Conservation (phyloP, 2,797 vertebrate species). For the Peromyscus attwateri region DNA sequence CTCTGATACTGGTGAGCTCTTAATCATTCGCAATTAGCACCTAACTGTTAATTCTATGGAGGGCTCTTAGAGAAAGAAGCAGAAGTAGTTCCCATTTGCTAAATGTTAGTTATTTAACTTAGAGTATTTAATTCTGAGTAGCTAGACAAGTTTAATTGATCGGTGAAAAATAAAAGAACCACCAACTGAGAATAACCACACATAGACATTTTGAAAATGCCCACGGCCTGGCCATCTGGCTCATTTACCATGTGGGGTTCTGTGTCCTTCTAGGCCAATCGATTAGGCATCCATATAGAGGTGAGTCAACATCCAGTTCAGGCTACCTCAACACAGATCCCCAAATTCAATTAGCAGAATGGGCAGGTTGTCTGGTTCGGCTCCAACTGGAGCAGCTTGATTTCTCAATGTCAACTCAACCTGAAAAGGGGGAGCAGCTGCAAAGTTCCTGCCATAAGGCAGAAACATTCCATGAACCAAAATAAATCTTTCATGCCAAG, state of each 20-base stretch:
- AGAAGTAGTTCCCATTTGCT: constrained; percentile 81
- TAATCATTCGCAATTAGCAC: constrained; percentile 91
- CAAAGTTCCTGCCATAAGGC: constrained; percentile 11
- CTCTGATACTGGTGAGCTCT: constrained; percentile 89
- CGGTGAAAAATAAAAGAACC: constrained; percentile 84
- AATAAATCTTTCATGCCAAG: constrained; percentile 41
- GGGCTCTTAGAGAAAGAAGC: constrained; percentile 85
- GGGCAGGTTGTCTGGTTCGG: constrained; percentile 72
- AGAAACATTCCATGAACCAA: neutral
- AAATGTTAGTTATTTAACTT: constrained; percentile 88
- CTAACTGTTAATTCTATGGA: constrained; percentile 89
- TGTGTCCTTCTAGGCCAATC: constrained; percentile 60
- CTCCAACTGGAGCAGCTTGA: constrained; percentile 70
- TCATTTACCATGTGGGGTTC: constrained; percentile 76
- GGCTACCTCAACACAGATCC: constrained; percentile 52
- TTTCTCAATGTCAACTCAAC: constrained; percentile 67
- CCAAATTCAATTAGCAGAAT: constrained; percentile 70
- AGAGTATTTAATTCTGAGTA: constrained; percentile 86
- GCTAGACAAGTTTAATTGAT: constrained; percentile 85
- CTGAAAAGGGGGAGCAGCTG: neutral
- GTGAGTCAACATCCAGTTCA: constrained; percentile 51
- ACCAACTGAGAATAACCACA: constrained; percentile 76
- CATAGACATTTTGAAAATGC: constrained; percentile 69
- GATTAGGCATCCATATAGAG: constrained; percentile 74
- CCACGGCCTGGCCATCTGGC: constrained; percentile 69